Evolutionary conservation across 2,113 vertebrate genomes (phyloP), one percentile per base, ranked within the genome.

Genomic region (Dicerorhinus sumatrensis): DNA sequence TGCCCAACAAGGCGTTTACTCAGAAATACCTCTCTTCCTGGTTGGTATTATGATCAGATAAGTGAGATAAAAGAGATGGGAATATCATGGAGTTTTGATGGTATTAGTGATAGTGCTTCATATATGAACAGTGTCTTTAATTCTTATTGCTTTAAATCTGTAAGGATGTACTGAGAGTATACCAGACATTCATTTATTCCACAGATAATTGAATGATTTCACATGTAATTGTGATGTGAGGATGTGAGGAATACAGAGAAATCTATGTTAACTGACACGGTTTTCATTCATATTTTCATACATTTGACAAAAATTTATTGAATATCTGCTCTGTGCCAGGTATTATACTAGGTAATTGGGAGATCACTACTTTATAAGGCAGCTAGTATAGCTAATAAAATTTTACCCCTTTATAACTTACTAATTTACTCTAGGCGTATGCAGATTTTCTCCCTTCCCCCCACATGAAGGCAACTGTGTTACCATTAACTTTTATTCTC

Each of bases 281-380:
- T 88, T 76, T 90, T 95, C 48, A 76, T 86, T 73, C 70, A 63
- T 95, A 76, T 75, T 95, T 93, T 93, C 17, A 75, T 33, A 89
- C 10, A 67, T 63, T 88, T 65, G 87, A 76, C 16, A 51, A 86
- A 94, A 75, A 79, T 77, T 63, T 79, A 58, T 54, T 63, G 79
- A 96, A 79, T 85, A 72, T 36, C n/a, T 72, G 5, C 54, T 83
- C 23, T 92, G 60, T 88, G 42, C 36, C 23, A 77, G 70, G 36
- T 62, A 86, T 73, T 86, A 62, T 92, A 42, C 51, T 70, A 42
- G 63, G 56, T 88, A 83, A 83, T 79, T 73, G 67, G 56, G 48
- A 46, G 21, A 91, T 91, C 14, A 62, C 56, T 94, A 80, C 63
- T 80, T 95, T 33, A 65, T 94, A 89, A 95, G 70, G 51, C 11